Evolutionary conservation across 2,113 vertebrate genomes (phyloP).

Genomic region (Alectura lathami): DNA sequence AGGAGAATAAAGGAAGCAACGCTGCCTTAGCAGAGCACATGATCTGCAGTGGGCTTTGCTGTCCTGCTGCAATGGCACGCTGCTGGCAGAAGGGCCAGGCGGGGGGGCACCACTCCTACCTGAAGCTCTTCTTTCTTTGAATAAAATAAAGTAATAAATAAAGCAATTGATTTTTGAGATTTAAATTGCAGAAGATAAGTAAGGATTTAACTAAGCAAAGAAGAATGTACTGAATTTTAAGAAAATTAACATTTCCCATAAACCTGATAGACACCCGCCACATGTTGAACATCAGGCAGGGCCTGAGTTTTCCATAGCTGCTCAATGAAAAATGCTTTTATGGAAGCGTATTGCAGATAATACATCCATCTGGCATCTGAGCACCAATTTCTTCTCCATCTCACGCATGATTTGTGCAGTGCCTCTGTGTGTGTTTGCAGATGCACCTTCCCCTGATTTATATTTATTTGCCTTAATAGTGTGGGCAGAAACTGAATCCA

Average conservation of each 20-base stretch:
- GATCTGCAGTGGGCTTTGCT: not conserved
- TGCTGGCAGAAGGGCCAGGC: not conserved
- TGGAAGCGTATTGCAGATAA: slow-evolving; percentile 16
- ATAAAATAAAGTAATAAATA: not conserved
- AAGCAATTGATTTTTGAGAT: not conserved
- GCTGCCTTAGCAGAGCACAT: not conserved
- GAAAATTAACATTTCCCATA: not conserved
- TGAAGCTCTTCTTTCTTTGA: not conserved
- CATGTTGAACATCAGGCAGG: not conserved
- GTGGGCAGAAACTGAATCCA: slow-evolving; percentile 30
- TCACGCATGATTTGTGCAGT: not conserved
- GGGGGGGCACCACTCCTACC: not conserved
- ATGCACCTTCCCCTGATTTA: not conserved
- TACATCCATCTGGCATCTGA: not conserved
- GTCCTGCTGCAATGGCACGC: rapidly evolving
- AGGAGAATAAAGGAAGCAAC: not conserved
- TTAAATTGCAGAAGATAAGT: not conserved
- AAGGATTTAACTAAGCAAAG: not conserved
- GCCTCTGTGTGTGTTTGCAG: slow-evolving; percentile 13
- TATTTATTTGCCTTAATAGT: slow-evolving; percentile 16
- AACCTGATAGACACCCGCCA: not conserved
- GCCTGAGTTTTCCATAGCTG: not conserved
- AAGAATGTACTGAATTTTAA: not conserved
- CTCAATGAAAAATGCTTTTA: not conserved
- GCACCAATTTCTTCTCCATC: not conserved